Evolutionary conservation across 2,113 vertebrate species (phyloP), one percentile per base, ranked within the genome.

Genomic region (Ahaetulla prasina): DNA sequence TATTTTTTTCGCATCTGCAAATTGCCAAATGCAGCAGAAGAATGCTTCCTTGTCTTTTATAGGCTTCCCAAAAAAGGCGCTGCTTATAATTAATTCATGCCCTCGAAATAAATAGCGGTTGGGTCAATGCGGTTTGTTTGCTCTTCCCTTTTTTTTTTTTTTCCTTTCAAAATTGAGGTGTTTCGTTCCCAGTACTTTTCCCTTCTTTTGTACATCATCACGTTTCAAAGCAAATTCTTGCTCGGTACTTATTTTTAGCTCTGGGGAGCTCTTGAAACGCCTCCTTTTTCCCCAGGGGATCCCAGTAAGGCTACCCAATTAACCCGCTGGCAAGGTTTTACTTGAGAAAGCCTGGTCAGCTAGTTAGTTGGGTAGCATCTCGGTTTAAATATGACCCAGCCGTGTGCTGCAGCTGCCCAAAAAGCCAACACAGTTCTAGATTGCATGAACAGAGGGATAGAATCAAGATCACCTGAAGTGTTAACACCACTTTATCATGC

Each of bases 191-290:
- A 85, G 0, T 91, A 95, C 92, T 94, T 95, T 47, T 94, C 94
- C 95, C 60, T 87, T 91, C 52, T 94, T 96, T 95, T 96, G 68
- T 96, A 95, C 95, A 94, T 96, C 96, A 96, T 96, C 95, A 54
- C 93, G 95, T 6, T 97, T 96, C 94, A 95, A 96, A 96, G 94
- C 92, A 95, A 91, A 45, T 94, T 96, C 43, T 95, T 95, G 94
- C 96, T 96, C 94, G 94, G 95, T 94, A 95, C 91, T 94, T 88
- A 35, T 94, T 95, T 84, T 43, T 47, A 89, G 45, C 87, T 35
- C 8, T 39, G 94, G 95, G 95, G 94, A 91, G 96, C 95, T 93
- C 3, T 87, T 92, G 91, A 90, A 88, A 88, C 85, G 95, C 94
- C 94, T 95, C 93, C 93, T 93, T 85, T 22, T 43, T 27, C 18